These are phyloP conservation scores for Planococcus citri DNA, from an alignment of 1,140 invertebrate species.

Conservation along the genomic window DNA sequence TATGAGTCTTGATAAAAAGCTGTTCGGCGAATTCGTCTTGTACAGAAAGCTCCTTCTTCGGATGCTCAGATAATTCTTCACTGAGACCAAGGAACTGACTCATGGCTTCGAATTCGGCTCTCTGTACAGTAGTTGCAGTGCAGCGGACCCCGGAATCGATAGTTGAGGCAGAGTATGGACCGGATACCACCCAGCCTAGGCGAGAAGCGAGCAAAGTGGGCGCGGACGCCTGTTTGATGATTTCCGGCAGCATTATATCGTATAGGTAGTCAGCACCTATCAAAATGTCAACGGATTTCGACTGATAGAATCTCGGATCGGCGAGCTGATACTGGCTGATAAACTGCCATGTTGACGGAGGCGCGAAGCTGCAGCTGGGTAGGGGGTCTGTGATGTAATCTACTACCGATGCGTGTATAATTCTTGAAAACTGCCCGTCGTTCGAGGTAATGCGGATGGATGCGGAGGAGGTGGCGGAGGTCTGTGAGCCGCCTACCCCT, in stretches of 20 bases:
- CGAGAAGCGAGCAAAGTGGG: not conserved
- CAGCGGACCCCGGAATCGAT: no score
- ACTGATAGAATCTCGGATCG: not conserved
- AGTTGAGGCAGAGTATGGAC: not conserved
- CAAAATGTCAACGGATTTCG: not conserved
- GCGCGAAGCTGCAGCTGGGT: not conserved
- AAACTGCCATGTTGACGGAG: not conserved
- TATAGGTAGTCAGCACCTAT: not conserved
- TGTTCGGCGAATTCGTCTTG: not conserved
- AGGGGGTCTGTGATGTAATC: not conserved
- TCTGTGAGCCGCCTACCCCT: not conserved
- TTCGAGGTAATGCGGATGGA: not conserved
- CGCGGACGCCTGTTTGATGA: not conserved
- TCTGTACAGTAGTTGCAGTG: no score
- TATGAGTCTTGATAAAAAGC: not conserved
- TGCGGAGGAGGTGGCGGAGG: not conserved
- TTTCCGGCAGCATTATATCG: not conserved
- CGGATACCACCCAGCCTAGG: not conserved
- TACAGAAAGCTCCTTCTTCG: no score
- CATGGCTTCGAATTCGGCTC: no score
- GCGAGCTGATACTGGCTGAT: not conserved
- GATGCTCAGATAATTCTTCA: no score
- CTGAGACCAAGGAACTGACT: no score
- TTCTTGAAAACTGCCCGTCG: not conserved
- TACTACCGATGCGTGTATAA: not conserved